Conservation (phyloP, 2,797 vertebrate genomes). For the Parauchenoglanis ngamensis region DNA sequence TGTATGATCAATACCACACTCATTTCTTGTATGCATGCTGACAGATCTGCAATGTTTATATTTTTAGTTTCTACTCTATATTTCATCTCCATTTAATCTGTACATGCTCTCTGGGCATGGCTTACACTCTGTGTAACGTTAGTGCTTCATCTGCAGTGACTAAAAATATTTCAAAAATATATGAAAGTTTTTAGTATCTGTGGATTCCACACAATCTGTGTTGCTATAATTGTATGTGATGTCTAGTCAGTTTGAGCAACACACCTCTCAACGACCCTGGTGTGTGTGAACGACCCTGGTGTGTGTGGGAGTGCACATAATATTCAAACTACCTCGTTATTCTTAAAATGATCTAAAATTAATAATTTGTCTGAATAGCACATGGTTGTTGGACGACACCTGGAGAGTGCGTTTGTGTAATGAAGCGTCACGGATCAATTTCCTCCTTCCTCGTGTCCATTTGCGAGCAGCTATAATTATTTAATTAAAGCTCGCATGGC, state of each 20-base stretch:
- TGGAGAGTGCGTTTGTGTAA: slow-evolving; percentile 6
- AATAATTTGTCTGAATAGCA: neutral
- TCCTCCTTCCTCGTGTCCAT: slow-evolving; percentile 46
- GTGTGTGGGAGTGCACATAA: neutral
- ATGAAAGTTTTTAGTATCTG: neutral
- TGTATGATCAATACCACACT: neutral
- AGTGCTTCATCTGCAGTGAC: neutral
- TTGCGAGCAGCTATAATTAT: slow-evolving; percentile 53
- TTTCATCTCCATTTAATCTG: neutral
- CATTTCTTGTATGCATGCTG: neutral
- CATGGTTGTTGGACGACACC: neutral
- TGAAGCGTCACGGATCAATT: slow-evolving; percentile 49
- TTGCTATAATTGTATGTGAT: neutral
- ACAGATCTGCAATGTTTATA: neutral
- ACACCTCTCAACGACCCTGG: neutral
- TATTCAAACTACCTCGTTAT: neutral
- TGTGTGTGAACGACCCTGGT: neutral
- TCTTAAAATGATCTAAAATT: neutral
- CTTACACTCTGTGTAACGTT: neutral
- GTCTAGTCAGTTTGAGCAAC: neutral
- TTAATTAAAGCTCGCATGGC: slow-evolving; percentile 54
- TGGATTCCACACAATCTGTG: neutral
- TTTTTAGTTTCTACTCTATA: neutral
- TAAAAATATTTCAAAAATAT: neutral
- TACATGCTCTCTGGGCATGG: no score